Percentiles rank a stretch among this genome's conserved stretches.
Evolutionary conservation across 2,797 vertebrate genomes (phyloP).

Genomic region (Esox masquinongy): DNA sequence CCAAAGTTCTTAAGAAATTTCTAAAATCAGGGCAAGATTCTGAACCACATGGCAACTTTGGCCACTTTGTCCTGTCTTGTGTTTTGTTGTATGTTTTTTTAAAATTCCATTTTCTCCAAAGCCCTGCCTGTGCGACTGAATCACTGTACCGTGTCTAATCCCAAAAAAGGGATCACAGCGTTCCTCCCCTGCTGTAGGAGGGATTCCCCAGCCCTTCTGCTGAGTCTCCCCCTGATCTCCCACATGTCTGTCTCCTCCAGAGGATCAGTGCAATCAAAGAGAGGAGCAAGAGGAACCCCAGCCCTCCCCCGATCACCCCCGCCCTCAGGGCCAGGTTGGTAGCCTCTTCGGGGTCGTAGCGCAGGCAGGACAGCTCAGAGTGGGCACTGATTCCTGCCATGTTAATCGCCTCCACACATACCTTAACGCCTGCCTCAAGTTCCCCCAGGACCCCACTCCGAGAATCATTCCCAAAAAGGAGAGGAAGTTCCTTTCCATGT

Average conservation of each 20-base stretch:
- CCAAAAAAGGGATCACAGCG: conserved; percentile 52
- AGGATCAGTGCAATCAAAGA: conserved; percentile 49
- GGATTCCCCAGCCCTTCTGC: conserved; percentile 71
- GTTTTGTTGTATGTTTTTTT: not conserved
- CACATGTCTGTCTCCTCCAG: conserved; percentile 46
- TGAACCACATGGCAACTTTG: conserved; percentile 20
- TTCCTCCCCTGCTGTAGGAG: conserved; percentile 64
- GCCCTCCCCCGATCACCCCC: conserved; percentile 60
- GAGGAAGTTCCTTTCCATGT: not conserved
- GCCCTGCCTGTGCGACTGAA: not conserved
- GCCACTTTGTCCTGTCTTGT: conserved; percentile 9
- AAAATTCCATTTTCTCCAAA: not conserved
- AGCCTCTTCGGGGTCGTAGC: conserved; percentile 39
- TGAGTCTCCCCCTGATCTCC: conserved; percentile 50
- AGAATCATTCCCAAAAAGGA: conserved; percentile 37
- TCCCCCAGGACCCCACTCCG: conserved; percentile 59
- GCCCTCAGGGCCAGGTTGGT: conserved; percentile 29
- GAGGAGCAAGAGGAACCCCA: conserved; percentile 63
- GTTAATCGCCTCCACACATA: conserved; percentile 82
- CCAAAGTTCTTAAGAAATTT: not conserved
- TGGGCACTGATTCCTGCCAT: conserved; percentile 67
- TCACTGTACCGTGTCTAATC: conserved; percentile 3
- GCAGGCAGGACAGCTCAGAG: conserved; percentile 64
- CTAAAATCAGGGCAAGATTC: conserved; percentile 36
- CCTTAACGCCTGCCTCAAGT: conserved; percentile 62